A percentile compares a stretch with the other conserved stretches of the same genome.
Conservation (phyloP, 2,113 vertebrate genomes). For the Megaceryle torquata region DNA sequence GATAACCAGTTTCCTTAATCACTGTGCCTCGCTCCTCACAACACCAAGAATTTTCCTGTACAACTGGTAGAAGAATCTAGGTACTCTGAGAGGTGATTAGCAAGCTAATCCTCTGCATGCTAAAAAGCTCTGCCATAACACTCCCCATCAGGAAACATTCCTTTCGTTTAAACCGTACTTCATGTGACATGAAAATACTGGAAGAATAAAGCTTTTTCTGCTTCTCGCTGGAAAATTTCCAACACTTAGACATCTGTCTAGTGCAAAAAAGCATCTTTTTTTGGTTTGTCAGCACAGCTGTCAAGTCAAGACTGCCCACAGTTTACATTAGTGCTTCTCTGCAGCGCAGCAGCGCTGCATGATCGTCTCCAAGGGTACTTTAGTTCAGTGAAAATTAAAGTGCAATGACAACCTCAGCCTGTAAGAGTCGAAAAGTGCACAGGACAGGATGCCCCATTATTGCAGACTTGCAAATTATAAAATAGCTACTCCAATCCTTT, state of each 20-base stretch:
- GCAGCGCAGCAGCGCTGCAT: neutral
- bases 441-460: neutral
- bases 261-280: conserved; percentile 56
- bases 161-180: conserved; percentile 54
- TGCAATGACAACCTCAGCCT: neutral
- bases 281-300: conserved; percentile 64
- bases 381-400: conserved; percentile 18
- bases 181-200: conserved; percentile 54
- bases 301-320: conserved; percentile 52
- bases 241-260: conserved; percentile 54
- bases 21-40: neutral
- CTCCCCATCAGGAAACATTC: conserved; percentile 45
- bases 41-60: conserved; percentile 30
- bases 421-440: neutral
- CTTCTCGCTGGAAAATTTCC: conserved; percentile 47
- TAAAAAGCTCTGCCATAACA: conserved; percentile 49
- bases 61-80: conserved; percentile 55
- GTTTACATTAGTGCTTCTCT: conserved; percentile 36
- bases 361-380: neutral
- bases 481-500: neutral
- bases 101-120: conserved; percentile 48
- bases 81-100: conserved; percentile 52
- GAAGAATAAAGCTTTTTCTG: conserved; percentile 57
- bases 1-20: conserved; percentile 34
- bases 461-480: neutral